Evolutionary conservation across 2,888 invertebrate genomes (phyloP), one percentile per base, ranked within the genome.

Genomic region (Spicauda simplicius): DNA sequence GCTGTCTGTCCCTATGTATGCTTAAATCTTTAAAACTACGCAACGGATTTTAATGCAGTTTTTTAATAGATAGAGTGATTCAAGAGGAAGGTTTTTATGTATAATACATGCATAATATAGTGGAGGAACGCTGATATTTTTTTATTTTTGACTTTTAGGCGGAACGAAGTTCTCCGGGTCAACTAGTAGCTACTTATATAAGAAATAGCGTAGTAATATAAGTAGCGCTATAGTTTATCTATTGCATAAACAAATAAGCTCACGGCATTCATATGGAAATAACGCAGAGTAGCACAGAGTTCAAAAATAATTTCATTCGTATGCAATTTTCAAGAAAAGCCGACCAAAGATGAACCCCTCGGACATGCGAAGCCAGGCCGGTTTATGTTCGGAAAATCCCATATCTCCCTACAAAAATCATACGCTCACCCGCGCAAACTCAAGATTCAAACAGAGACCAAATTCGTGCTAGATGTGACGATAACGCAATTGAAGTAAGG

Each of bases 351-450:
- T 60, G 66, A 66, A 18, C 77, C 82, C 82, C 85, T 76, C 79
- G 87, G 88, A 85, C 91, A 80, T 80, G 82, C 76, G 77, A 74
- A 82, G 84, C 76, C 79, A 78, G 84, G 79, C 77, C 81, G 80
- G 84, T 80, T 82, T 81, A 83, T 87, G 85, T 86, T 84, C 80
- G 82, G 81, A 83, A 87, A 88, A 91, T 91, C 87, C 86, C 85
- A 85, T 89, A 90, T 90, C 89, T 84, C 89, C 88, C 88, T 86
- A 76, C 82, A 76, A 86, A 85, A 88, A 92, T 92, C 91, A 92
- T 81, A 89, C 85, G 90, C 83, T 85, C 88, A 82, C 86, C 85
- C 83, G 88, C 85, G 83, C 89, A 80, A 83, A 86, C 84, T 83
- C 69, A 87, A 85, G 80, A 79, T 81, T 76, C 74, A 63, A 69